Base-by-base conservation (phyloP, 2,888 invertebrate genomes). In the Tipula helvola region DNA sequence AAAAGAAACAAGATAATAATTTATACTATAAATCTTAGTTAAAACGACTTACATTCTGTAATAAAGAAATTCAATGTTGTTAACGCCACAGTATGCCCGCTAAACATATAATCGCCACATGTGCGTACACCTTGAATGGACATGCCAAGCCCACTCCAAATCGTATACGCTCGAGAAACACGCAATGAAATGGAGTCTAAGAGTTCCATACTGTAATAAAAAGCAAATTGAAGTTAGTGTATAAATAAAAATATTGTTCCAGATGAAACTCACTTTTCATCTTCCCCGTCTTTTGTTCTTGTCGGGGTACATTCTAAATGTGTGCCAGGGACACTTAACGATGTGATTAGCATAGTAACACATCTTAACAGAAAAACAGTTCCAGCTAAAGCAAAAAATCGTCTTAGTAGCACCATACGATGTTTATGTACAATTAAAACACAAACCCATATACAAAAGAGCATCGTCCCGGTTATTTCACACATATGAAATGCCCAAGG, bases 401-500 rank as follows among this genome's bases (percentile, higher is more conserved):
- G 93, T 88, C 99, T 93, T 90, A 99, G 92, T 88, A 99, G 93
- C 90, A 99, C 98, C 91, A 98, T 97, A 91, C 98, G 96, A 93
- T 99, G 97, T 92, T 98, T 99, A 92, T 99, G 99, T 92, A 99
- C 98, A 90, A 98, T 93, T 87, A 99, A 93, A 87, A 99, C 97
- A 88, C 94, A 92, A 52, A 96, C 91, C 98, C 98, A 99, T 88
- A 98, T 96, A 44, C 95, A 93, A 90, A 97, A 95, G 71, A 99
- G 92, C 87, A 97, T 92, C 83, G 98, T 95, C 87, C 97, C 98
- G 2, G 98, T 98, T 88, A 98, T 95, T 93, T 99, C 99, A 91
- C 99, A 98, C 95, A 98, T 97, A 90, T 98, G 96, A 91, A 99
- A 99, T n/a, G 99, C 99, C 99, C 99, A 99, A 0, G 99, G 98